Evolutionary conservation across 1,140 invertebrate genomes (phyloP), one percentile per base, ranked within the genome.

Genomic region (Triops cancriformis): DNA sequence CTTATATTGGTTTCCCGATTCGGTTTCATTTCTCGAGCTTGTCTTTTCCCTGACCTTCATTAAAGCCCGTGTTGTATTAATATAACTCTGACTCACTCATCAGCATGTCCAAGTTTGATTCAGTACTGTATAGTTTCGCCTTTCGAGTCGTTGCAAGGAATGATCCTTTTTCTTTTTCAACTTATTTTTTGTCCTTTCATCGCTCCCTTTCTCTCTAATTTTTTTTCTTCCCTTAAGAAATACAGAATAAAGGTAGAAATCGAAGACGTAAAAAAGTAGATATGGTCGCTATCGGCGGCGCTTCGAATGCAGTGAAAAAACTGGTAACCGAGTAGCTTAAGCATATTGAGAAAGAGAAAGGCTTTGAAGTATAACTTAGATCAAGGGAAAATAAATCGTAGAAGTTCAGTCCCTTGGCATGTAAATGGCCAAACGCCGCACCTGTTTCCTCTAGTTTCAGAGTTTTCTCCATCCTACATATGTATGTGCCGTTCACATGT

Each of bases 371-470:
- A 64, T 64, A 1, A 64, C 5, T 64, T 23, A 23, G 51, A 64
- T 64, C 51, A 7, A 64, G 6, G 51, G 23, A 64, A 64, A 64
- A 23, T 64, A 9, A 64, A 64, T 37, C 31, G 14, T 64, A 64
- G 51, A 64, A 64, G 23, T 64, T 64, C 23, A n/a, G 18, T 64
- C 23, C 23, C 51, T 64, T 64, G 51, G 51, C 51, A 64, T 64
- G 51, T n/a, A 18, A 12, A n/a, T 64, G 51, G 51, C 51, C 51
- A 64, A 64, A 64, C 51, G 51, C 51, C 51, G 51, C 51, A 64
- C 51, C 51, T 64, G 45, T 64, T 64, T 64, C 51, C 51, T 64
- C 31, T 64, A 64, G 51, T 64, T 64, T 64, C 51, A 64, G 51
- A 64, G 2, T 37, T 37, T 64, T 64, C 51, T 64, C 51, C 51